Conservation (phyloP, 2,797 vertebrate genomes). For the Melanotaenia nigrans region DNA sequence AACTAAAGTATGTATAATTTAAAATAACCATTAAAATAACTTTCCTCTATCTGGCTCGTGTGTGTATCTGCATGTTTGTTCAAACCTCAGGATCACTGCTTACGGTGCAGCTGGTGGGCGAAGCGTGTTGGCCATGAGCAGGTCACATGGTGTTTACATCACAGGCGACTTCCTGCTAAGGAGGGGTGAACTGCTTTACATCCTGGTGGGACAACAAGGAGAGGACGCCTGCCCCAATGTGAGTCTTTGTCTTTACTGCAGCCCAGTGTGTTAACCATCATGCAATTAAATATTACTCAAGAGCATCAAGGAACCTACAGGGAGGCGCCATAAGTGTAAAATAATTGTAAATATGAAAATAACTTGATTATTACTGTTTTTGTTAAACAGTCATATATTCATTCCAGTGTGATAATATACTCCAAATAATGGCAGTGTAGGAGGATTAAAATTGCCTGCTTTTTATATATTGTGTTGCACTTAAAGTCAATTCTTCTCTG, state of each 20-base stretch:
- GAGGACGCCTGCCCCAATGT: slow-evolving; percentile 96
- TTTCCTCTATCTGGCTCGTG: neutral
- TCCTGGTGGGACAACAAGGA: slow-evolving; percentile 96
- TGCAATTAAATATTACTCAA: neutral
- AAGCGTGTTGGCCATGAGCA: slow-evolving; percentile 88
- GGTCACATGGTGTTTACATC: slow-evolving; percentile 91
- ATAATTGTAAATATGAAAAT: neutral
- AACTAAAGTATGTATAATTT: neutral
- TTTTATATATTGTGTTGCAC: neutral
- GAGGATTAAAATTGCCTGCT: too few relatives aligned
- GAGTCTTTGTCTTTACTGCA: slow-evolving; percentile 68
- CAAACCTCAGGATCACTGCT: slow-evolving; percentile 87
- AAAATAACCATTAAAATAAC: slow-evolving; percentile 15
- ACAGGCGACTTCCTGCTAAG: slow-evolving; percentile 91
- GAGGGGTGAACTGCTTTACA: slow-evolving; percentile 88
- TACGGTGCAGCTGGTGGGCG: slow-evolving; percentile 95
- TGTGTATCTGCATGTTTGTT: neutral
- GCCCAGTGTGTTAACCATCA: neutral
- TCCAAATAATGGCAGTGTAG: too few relatives aligned
- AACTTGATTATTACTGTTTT: too few relatives aligned
- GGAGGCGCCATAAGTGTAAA: too few relatives aligned
- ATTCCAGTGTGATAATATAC: too few relatives aligned
- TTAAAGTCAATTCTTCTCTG: too few relatives aligned
- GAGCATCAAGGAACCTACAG: neutral
- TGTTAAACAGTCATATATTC: too few relatives aligned